These are phyloP conservation scores for Dreissena rostriformis DNA, from an alignment of 1,140 invertebrate genomes.

Conservation along the genomic window DNA sequence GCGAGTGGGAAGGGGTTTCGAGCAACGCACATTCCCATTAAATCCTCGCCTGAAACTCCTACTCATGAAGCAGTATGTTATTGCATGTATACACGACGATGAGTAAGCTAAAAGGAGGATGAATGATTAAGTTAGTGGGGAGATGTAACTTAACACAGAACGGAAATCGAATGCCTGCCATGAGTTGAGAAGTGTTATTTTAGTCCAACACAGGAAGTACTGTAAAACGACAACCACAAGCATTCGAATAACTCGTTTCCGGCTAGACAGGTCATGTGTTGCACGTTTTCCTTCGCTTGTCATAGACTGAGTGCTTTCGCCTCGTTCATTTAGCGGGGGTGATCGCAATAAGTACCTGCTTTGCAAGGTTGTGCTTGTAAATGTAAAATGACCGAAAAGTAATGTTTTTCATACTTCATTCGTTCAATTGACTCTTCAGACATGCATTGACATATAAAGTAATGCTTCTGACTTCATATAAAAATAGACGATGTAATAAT, in stretches of 20 bases:
- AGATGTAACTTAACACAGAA: constrained; percentile 82
- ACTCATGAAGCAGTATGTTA: constrained; percentile 98
- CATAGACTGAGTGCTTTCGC: not conserved
- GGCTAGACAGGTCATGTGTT: constrained; percentile 85
- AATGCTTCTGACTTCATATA: too few relatives aligned
- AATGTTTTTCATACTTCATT: too few relatives aligned
- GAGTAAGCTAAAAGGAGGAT: constrained; percentile 93
- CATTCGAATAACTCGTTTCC: constrained; percentile 94
- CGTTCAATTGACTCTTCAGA: too few relatives aligned
- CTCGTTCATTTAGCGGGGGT: not conserved
- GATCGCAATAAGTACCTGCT: too few relatives aligned
- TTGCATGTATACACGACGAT: constrained; percentile 94
- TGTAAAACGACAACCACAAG: constrained; percentile 94
- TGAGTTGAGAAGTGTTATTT: constrained; percentile 93
- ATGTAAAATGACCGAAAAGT: too few relatives aligned
- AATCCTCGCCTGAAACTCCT: constrained; percentile 92
- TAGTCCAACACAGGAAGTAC: constrained; percentile 97
- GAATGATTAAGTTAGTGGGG: constrained; percentile 84
- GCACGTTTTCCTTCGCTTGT: not conserved
- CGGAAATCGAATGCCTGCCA: constrained; percentile 88
- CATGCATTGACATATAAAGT: too few relatives aligned
- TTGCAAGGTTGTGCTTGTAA: too few relatives aligned
- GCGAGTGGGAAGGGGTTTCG: too few relatives aligned
- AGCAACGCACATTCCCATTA: constrained; percentile 8
- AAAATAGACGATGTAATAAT: too few relatives aligned